Percentiles rank a stretch among this genome's conserved stretches.
These are phyloP conservation scores for Hyperopisus bebe DNA, from an alignment of 2,113 vertebrate species.

Conservation along the genomic window DNA sequence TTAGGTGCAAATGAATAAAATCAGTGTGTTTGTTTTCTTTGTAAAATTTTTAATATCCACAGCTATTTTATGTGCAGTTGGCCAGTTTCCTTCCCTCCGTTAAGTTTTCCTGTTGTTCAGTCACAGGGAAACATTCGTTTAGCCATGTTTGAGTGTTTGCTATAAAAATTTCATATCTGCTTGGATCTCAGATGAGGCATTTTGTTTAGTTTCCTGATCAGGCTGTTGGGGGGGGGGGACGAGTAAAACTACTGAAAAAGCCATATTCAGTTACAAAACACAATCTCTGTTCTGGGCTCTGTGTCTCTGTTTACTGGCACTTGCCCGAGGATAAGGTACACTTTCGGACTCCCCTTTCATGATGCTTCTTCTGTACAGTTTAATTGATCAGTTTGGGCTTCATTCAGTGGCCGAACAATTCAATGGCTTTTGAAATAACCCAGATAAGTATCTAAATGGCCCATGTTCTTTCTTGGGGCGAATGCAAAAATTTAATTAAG, in stretches of 20 bases:
- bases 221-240: constrained; percentile 46
- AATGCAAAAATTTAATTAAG: background rate
- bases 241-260: constrained; percentile 49
- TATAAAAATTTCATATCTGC: too few relatives aligned
- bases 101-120: background rate
- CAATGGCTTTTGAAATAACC: background rate
- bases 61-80: background rate
- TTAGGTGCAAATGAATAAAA: background rate
- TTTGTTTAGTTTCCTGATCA: background rate
- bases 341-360: background rate
- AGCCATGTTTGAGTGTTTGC: background rate
- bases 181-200: background rate
- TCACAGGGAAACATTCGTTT: background rate
- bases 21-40: background rate
- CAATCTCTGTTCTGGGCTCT: constrained; percentile 35
- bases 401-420: background rate
- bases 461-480: background rate
- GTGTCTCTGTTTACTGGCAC: constrained; percentile 1
- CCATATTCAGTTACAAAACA: constrained; percentile 60
- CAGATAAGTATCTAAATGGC: background rate
- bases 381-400: background rate
- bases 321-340: background rate
- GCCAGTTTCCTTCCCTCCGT: background rate
- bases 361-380: background rate
- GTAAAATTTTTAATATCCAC: background rate